A percentile compares a stretch with the other conserved stretches of the same genome.
phyloP scores from a whole-genome alignment of 2,113 vertebrate species.

The Choloepus hoffmanni region DNA sequence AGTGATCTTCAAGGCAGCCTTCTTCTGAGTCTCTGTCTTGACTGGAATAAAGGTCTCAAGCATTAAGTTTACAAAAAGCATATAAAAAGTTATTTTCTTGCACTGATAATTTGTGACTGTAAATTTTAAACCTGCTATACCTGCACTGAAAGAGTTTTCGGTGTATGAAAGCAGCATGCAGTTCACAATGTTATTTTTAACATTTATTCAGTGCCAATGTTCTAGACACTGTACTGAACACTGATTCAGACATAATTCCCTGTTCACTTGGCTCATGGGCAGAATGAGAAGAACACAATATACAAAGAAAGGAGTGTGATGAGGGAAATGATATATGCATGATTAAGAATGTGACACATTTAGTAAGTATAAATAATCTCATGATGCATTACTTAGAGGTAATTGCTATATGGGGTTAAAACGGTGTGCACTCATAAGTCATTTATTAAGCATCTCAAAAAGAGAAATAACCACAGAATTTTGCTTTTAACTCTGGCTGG shows the following conservation, averaged over 20 bases:
- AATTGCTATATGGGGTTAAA: background rate
- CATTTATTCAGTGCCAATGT: constrained; percentile 71
- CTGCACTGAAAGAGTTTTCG: background rate
- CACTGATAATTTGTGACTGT: background rate
- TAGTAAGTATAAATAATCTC: background rate
- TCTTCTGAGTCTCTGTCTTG: background rate
- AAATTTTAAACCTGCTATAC: constrained; percentile 39
- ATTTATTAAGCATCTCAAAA: background rate
- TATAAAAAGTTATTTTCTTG: background rate
- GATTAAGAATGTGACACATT: background rate
- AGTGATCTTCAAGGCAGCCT: rapidly evolving
- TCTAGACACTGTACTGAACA: constrained; percentile 74
- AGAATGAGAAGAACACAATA: constrained; percentile 61
- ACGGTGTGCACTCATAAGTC: background rate
- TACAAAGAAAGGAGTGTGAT: background rate
- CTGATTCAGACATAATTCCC: constrained; percentile 59
- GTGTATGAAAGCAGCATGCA: constrained; percentile 35
- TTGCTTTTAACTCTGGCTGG: background rate
- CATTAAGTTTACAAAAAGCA: background rate
- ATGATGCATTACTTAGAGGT: background rate
- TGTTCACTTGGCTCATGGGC: constrained; percentile 62
- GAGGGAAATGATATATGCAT: background rate
- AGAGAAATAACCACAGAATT: background rate
- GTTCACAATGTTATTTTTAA: constrained; percentile 66
- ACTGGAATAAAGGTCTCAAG: background rate